These are phyloP conservation scores for Orgyia antiqua DNA, from an alignment of 2,888 invertebrate genomes.

Conservation along the genomic window DNA sequence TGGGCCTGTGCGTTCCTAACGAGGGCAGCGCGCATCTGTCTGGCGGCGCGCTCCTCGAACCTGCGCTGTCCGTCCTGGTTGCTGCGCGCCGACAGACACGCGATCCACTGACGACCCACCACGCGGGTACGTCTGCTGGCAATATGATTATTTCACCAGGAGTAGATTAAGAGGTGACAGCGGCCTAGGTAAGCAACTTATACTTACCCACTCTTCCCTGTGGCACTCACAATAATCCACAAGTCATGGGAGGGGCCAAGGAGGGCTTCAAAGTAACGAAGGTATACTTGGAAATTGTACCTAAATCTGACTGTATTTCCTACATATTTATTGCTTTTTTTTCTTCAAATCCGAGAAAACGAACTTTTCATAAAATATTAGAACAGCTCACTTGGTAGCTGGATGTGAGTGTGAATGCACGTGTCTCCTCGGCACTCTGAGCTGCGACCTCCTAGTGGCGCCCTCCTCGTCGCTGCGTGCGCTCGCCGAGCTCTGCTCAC, in stretches of 20 bases:
- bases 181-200: too few relatives aligned
- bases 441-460: slow-evolving; percentile 26
- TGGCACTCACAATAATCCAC: neutral
- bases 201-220: too few relatives aligned
- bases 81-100: slow-evolving; percentile 86
- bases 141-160: too few relatives aligned
- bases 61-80: slow-evolving; percentile 93
- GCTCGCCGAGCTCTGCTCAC: slow-evolving; percentile 57
- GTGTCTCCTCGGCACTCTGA: slow-evolving; percentile 15
- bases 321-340: too few relatives aligned
- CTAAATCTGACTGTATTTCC: too few relatives aligned
- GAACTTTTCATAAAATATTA: too few relatives aligned
- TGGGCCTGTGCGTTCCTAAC: slow-evolving; percentile 55
- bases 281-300: too few relatives aligned
- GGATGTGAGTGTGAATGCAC: slow-evolving; percentile 20
- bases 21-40: slow-evolving; percentile 81
- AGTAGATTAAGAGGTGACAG: too few relatives aligned
- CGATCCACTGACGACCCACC: slow-evolving; percentile 84
- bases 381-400: slow-evolving; percentile 29
- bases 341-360: too few relatives aligned
- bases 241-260: neutral
- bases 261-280: too few relatives aligned
- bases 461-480: slow-evolving; percentile 57
- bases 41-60: slow-evolving; percentile 86
- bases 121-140: slow-evolving; percentile 47